Base-by-base conservation (phyloP, 2,797 vertebrate species). In the Gambusia yucatana region DNA sequence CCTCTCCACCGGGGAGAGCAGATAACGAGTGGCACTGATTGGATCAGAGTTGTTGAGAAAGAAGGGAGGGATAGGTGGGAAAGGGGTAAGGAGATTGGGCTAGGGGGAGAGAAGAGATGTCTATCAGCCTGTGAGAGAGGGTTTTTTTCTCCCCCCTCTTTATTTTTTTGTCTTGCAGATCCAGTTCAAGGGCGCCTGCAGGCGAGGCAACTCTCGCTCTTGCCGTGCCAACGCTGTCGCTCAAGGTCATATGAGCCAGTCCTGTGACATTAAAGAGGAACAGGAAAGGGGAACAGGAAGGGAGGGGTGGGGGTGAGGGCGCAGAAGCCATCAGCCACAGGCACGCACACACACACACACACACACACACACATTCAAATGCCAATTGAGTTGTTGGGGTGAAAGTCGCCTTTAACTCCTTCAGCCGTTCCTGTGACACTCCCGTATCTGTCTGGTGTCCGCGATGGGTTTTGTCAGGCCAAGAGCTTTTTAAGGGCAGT, bases 161-260 rank as follows among this genome's bases (percentile, higher is more conserved):
- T 28, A 3, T 87, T 83, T 97, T 98, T 98, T 97, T 97, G 97
- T 98, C 97, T 98, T 97, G 97, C 97, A 97, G 98, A 98, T 98
- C 97, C 97, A 97, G 98, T 98, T 98, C 97, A 98, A 97, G 98
- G 98, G 96, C 96, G 96, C 97, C 97, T 96, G 96, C 97, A 97
- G 97, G 97, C 97, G 94, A 98, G 97, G 96, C 96, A 97, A 97
- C 97, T 96, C 96, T 97, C 93, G 78, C 91, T 92, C 88, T 92
- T 87, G 96, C 97, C 96, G 95, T 96, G 97, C 97, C 96, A 97
- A 95, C 94, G 93, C 96, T 96, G 96, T 94, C 87, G 96, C 97
- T 98, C 97, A 99, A 99, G 98, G 98, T 99, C 98, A 98, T 95
- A 59, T 94, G 96, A 97, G 96, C 97, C 96, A 96, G 96, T 96